phyloP scores from a whole-genome alignment of 2,888 invertebrate species.

The Carcina quercana region DNA sequence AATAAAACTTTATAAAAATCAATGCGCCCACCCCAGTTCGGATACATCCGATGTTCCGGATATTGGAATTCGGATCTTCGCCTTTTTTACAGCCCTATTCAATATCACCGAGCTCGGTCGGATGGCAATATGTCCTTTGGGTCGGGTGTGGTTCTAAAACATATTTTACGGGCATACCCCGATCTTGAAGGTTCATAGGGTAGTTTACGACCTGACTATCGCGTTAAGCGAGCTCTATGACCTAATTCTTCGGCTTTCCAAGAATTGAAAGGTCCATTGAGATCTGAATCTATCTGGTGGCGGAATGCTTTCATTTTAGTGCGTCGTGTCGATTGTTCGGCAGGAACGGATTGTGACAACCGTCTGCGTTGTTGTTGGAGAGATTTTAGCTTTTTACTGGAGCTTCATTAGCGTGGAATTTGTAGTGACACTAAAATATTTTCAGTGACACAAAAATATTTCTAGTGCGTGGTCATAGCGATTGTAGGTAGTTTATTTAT shows the following conservation, averaged over 20 bases:
- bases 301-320: no score
- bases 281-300: neutral
- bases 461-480: no score
- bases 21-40: no score
- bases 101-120: conserved; percentile 17
- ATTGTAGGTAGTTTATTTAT: no score
- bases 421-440: no score
- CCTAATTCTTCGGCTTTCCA: conserved; percentile 18
- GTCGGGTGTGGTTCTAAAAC: conserved; percentile 39
- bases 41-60: conserved; percentile 11
- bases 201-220: conserved; percentile 38
- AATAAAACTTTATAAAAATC: conserved; percentile 1
- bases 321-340: no score
- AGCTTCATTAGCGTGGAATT: no score
- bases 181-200: conserved; percentile 30
- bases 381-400: no score
- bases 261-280: conserved; percentile 1
- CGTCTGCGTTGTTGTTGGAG: no score
- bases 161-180: conserved; percentile 40
- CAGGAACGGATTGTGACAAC: no score
- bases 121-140: conserved; percentile 35
- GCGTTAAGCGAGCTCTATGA: conserved; percentile 22
- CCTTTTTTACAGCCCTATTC: conserved; percentile 11
- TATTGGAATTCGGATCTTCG: conserved; percentile 8
- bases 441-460: no score